These are phyloP conservation scores for Aricia agestis DNA, from an alignment of 1,140 invertebrate species.

Conservation along the genomic window DNA sequence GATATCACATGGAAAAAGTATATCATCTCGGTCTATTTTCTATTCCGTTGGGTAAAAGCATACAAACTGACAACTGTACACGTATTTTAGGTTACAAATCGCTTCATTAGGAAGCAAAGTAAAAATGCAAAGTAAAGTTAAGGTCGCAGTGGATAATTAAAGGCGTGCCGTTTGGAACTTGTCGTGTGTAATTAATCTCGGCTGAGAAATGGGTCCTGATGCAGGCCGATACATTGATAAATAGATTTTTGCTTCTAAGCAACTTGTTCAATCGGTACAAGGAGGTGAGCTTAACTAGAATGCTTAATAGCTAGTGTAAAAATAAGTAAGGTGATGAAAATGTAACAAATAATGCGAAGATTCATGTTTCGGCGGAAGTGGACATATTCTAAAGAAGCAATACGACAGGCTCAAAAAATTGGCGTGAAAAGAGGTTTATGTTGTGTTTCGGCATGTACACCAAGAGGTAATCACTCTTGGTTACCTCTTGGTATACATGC, in stretches of 20 bases:
- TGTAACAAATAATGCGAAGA: too few species aligned
- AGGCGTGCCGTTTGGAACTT: conserved; percentile 3
- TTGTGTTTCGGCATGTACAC: too few species aligned
- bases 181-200: conserved; percentile 49
- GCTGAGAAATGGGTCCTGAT: conserved; percentile 52
- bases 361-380: too few species aligned
- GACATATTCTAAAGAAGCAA: too few species aligned
- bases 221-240: conserved; percentile 62
- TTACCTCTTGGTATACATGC: too few species aligned
- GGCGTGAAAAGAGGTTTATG: too few species aligned
- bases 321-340: too few species aligned
- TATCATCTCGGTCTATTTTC: too few species aligned
- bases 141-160: conserved; percentile 1
- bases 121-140: conserved; percentile 13
- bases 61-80: background rate
- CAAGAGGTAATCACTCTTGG: too few species aligned
- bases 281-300: conserved; percentile 14
- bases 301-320: background rate
- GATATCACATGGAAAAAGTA: background rate
- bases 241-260: conserved; percentile 59
- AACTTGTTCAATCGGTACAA: conserved; percentile 41
- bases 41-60: too few species aligned
- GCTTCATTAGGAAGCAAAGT: background rate
- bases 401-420: too few species aligned
- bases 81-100: background rate